These are phyloP conservation scores for Hydrotaea diabolus DNA, from an alignment of 2,888 invertebrate species.

Conservation along the genomic window DNA sequence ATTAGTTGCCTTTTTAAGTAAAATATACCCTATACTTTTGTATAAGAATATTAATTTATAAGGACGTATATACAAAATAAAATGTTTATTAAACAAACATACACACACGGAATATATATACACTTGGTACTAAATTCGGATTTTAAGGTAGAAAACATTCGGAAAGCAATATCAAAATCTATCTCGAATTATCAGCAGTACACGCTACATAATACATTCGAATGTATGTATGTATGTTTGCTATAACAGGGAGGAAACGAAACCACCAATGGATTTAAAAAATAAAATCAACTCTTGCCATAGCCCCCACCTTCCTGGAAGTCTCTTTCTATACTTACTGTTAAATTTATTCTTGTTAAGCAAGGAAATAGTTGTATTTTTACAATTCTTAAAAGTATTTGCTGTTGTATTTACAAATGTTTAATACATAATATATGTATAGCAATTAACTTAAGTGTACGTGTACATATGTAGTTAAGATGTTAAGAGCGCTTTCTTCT, in stretches of 20 bases:
- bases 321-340: neutral
- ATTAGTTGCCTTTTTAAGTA: conserved; percentile 17
- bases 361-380: conserved; percentile 41
- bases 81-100: conserved; percentile 35
- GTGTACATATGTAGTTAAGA: conserved; percentile 29
- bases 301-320: no score
- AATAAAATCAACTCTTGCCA: no score
- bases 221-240: no score
- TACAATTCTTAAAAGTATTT: conserved; percentile 48
- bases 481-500: conserved; percentile 38
- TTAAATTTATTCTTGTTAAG: neutral
- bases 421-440: conserved; percentile 63
- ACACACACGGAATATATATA: neutral
- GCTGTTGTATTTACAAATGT: conserved; percentile 65
- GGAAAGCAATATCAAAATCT: no score
- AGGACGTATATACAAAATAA: conserved; percentile 23
- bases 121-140: no score
- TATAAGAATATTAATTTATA: conserved; percentile 35
- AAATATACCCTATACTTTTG: conserved; percentile 34
- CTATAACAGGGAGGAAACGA: neutral
- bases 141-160: no score
- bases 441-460: conserved; percentile 26
- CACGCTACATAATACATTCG: no score
- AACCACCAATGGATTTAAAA: conserved; percentile 33
- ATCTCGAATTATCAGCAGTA: no score